Evolutionary conservation across 2,888 invertebrate species (phyloP).

Genomic region (Habrosyne pyritoides): DNA sequence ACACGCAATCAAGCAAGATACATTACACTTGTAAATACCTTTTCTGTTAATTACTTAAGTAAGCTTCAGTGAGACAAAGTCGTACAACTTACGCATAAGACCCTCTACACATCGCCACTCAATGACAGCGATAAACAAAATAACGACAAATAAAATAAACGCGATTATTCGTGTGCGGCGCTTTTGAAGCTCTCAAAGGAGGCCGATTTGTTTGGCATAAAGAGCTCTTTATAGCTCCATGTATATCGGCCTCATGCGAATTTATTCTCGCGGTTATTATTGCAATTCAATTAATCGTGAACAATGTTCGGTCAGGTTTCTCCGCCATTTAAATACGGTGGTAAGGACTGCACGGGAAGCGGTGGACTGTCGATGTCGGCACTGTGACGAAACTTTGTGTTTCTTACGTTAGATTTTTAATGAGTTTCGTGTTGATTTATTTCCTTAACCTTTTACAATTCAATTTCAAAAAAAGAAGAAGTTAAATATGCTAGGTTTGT

Average conservation of each 20-base stretch:
- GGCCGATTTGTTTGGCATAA: conserved; percentile 82
- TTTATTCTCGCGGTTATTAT: conserved; percentile 77
- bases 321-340: conserved; percentile 32
- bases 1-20: background rate
- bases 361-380: conserved; percentile 15
- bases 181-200: conserved; percentile 74
- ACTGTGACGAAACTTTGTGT: conserved; percentile 38
- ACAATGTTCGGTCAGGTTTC: conserved; percentile 71
- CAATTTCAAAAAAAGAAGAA: no score
- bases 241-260: conserved; percentile 70
- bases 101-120: conserved; percentile 46
- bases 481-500: no score
- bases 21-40: background rate
- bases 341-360: conserved; percentile 37
- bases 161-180: conserved; percentile 62
- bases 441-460: background rate
- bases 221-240: conserved; percentile 70
- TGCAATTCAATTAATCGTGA: conserved; percentile 78
- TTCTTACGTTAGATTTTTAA: conserved; percentile 9
- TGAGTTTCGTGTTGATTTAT: background rate
- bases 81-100: conserved; percentile 16
- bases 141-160: conserved; percentile 69
- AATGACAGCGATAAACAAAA: conserved; percentile 52
- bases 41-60: background rate
- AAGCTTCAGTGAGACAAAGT: conserved; percentile 27